phyloP scores from a whole-genome alignment of 92 coral and sea anemone genomes.

The Blastomussa wellsi region DNA sequence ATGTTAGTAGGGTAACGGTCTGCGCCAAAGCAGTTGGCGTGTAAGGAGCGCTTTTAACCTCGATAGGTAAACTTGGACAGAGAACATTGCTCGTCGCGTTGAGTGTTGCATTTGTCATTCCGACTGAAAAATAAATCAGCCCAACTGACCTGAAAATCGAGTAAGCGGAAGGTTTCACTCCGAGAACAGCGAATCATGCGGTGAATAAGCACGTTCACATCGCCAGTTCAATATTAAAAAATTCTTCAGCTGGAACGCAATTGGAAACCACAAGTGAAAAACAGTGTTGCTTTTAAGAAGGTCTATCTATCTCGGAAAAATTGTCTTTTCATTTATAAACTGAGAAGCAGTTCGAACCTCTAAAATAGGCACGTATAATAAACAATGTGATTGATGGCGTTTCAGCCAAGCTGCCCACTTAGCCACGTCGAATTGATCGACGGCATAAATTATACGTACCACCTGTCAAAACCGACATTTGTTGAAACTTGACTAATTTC shows the following conservation, averaged over 20 bases:
- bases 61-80: conserved; percentile 15
- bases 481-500: neutral
- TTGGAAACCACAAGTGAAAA: neutral
- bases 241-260: neutral
- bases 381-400: neutral
- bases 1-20: conserved; percentile 5
- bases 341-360: neutral
- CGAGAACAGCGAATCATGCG: neutral
- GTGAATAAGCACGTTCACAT: neutral
- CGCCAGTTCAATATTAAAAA: neutral
- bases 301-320: neutral
- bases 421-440: neutral
- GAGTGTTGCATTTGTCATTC: conserved; percentile 4
- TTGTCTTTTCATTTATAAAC: neutral
- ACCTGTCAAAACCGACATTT: neutral
- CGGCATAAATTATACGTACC: neutral
- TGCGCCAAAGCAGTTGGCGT: conserved; percentile 2
- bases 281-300: neutral
- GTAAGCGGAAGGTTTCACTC: neutral
- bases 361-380: neutral
- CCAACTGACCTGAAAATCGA: neutral
- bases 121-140: neutral
- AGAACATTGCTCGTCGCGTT: neutral
- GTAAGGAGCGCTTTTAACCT: neutral
- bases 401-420: neutral